Evolutionary conservation across 2,113 vertebrate species (phyloP).

Genomic region (Dipodomys ordii): DNA sequence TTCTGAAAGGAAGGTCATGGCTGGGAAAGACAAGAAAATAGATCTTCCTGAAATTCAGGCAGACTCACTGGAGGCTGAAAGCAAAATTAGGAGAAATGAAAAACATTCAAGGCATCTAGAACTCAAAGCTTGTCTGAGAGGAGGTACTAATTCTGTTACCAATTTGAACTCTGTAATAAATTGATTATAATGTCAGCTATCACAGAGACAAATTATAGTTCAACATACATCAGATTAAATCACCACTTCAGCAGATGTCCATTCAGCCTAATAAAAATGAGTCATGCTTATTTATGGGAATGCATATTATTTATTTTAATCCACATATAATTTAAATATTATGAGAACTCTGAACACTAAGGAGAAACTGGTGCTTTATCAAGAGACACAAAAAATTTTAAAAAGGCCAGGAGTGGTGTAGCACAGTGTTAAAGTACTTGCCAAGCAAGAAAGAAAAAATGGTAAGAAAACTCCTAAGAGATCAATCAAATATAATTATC

Average conservation of each 20-base stretch:
- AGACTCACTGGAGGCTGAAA: not conserved
- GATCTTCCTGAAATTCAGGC: not conserved
- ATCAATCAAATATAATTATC: not conserved
- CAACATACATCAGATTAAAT: not conserved
- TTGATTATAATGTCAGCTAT: not conserved
- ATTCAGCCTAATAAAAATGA: conserved; percentile 21
- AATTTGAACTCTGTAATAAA: not conserved
- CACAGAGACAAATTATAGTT: not conserved
- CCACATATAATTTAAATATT: not conserved
- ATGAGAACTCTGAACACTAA: not conserved
- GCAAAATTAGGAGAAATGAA: not conserved
- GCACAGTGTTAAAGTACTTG: too few species aligned
- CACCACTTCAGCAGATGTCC: not conserved
- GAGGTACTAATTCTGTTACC: not conserved
- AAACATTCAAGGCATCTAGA: not conserved
- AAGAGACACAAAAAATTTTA: not conserved
- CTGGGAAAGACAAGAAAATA: not conserved
- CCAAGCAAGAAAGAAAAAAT: too few species aligned
- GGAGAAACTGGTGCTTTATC: not conserved
- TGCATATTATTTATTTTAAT: not conserved
- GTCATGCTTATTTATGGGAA: not conserved
- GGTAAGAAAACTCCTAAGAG: not conserved
- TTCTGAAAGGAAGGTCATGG: not conserved
- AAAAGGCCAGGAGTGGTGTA: too few species aligned
- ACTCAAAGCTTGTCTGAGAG: not conserved